Evolutionary conservation across 2,888 invertebrate genomes (phyloP).

Genomic region (Choreutis nemorana): DNA sequence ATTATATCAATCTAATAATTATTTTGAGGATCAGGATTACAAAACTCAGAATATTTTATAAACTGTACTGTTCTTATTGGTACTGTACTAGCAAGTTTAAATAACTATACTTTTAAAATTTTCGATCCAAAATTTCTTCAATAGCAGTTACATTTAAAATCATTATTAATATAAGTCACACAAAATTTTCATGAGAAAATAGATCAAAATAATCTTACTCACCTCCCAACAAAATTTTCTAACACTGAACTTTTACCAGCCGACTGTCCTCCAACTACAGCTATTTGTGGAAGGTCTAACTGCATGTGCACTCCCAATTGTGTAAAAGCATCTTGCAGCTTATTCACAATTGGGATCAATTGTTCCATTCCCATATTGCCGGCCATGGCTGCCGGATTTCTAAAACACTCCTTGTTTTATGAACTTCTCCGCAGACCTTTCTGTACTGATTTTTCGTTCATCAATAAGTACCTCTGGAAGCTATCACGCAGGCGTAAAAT

Average conservation of each 20-base stretch:
- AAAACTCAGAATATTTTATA: too few species aligned
- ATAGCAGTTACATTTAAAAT: too few species aligned
- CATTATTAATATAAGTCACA: too few species aligned
- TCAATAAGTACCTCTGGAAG: slow-evolving; percentile 41
- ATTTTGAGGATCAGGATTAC: too few species aligned
- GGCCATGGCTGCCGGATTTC: slow-evolving; percentile 64
- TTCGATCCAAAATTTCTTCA: background rate
- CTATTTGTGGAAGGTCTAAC: slow-evolving; percentile 99
- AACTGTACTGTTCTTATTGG: too few species aligned
- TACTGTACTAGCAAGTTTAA: too few species aligned
- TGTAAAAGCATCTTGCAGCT: slow-evolving; percentile 99
- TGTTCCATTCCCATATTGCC: slow-evolving; percentile 94
- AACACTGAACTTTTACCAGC: slow-evolving; percentile 99
- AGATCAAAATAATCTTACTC: slow-evolving; percentile 46
- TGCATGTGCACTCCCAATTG: slow-evolving; percentile 97
- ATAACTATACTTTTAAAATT: too few species aligned
- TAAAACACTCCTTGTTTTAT: slow-evolving; percentile 43
- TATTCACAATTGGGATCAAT: slow-evolving; percentile 99
- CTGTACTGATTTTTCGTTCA: slow-evolving; percentile 57
- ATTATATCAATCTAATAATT: too few species aligned
- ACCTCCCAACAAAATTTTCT: slow-evolving; percentile 99
- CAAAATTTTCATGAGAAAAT: background rate
- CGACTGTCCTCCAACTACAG: slow-evolving; percentile 99
- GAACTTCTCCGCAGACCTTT: slow-evolving; percentile 55
- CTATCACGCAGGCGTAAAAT: slow-evolving; percentile 44